Percentiles rank a stretch among this genome's conserved stretches.
These are phyloP conservation scores for Saccopteryx leptura DNA, from an alignment of 2,113 vertebrate species.

Conservation along the genomic window DNA sequence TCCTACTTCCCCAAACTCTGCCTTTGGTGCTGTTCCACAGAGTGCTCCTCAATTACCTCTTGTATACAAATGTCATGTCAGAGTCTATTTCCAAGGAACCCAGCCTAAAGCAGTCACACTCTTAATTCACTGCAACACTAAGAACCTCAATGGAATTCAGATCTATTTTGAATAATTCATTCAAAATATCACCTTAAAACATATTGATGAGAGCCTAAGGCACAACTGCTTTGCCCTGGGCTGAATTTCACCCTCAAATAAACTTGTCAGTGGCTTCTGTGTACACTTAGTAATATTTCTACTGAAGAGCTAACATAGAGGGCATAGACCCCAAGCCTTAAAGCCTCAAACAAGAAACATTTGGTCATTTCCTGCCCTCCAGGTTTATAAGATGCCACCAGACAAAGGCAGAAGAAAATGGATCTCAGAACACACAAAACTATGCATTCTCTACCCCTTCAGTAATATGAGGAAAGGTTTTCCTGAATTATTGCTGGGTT, in stretches of 20 bases:
- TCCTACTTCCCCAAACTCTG: background rate
- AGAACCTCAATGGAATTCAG: slow-evolving; percentile 3
- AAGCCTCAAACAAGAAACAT: slow-evolving; percentile 38
- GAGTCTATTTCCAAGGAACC: background rate
- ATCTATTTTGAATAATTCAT: background rate
- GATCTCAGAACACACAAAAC: background rate
- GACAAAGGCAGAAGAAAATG: background rate
- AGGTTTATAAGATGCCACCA: slow-evolving; percentile 49
- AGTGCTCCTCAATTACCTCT: background rate
- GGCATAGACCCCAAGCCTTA: background rate
- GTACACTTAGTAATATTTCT: slow-evolving; percentile 8
- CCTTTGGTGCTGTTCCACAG: background rate
- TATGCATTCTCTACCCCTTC: background rate
- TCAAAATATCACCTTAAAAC: slow-evolving; percentile 60
- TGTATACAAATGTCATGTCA: background rate
- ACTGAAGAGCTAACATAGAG: background rate
- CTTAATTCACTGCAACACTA: background rate
- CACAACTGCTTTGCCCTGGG: slow-evolving; percentile 54
- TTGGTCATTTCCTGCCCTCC: background rate
- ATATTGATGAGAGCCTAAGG: slow-evolving; percentile 44
- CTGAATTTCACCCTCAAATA: slow-evolving; percentile 5
- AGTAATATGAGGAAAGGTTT: background rate
- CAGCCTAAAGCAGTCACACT: background rate
- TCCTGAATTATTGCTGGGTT: background rate
- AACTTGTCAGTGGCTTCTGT: background rate